Percentiles rank a stretch among this genome's conserved stretches.
Conservation (phyloP, 2,113 vertebrate species). For the Cryptoleucopteryx plumbea region DNA sequence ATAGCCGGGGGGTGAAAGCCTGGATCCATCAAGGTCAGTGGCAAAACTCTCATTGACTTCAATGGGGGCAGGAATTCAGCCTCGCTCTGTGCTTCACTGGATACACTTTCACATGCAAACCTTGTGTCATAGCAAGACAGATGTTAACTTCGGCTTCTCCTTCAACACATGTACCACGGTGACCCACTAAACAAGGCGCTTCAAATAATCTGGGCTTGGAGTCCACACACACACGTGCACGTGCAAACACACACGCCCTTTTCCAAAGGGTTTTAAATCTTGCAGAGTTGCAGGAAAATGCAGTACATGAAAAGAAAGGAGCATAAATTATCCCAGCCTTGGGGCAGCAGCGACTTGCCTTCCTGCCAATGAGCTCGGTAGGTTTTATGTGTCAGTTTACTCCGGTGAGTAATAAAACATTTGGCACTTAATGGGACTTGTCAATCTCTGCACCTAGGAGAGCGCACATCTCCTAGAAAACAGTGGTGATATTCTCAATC, state of each 20-base stretch:
- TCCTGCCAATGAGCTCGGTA: neutral
- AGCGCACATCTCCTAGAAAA: neutral
- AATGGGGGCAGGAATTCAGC: neutral
- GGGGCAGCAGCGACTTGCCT: neutral
- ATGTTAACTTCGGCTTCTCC: neutral
- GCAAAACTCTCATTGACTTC: neutral
- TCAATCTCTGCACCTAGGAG: neutral
- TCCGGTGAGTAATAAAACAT: constrained; percentile 11
- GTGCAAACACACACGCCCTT: rapidly evolving
- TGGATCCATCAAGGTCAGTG: constrained; percentile 14
- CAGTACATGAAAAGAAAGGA: neutral
- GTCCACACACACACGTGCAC: neutral
- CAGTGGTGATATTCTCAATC: neutral
- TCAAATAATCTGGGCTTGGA: neutral
- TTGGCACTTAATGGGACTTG: neutral
- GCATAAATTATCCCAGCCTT: neutral
- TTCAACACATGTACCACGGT: neutral
- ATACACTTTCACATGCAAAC: neutral
- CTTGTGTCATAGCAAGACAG: neutral
- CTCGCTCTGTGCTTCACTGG: neutral
- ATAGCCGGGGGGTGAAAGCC: neutral
- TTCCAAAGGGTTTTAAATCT: neutral
- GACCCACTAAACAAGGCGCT: neutral
- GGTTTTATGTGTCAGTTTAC: neutral
- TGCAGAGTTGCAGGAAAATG: neutral